phyloP scores from a whole-genome alignment of 2,113 vertebrate genomes.

The Crotalus horridus region DNA sequence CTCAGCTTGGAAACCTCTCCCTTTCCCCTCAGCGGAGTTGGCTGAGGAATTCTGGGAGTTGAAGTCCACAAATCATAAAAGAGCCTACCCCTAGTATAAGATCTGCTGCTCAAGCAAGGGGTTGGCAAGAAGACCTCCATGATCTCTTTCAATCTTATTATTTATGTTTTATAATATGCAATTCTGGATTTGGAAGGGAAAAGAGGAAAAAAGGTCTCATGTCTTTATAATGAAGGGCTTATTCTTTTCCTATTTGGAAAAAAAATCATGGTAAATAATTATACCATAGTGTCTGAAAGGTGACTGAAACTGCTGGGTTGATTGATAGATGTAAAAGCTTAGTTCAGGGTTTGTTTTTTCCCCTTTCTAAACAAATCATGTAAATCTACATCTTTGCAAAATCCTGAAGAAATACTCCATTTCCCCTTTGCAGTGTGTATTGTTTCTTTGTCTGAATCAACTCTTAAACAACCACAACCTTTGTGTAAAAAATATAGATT shows the following conservation, averaged over 20 bases:
- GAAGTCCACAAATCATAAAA: no score
- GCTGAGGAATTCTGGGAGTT: no score
- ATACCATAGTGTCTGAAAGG: neutral
- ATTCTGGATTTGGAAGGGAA: neutral
- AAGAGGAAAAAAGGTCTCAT: neutral
- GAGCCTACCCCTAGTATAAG: neutral
- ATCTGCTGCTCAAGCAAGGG: neutral
- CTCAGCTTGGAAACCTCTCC: no score
- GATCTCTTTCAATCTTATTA: no score
- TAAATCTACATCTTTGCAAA: neutral
- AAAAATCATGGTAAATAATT: neutral
- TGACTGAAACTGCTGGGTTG: neutral
- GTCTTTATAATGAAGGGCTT: neutral
- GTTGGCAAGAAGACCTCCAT: no score
- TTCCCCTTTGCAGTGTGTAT: slow-evolving; percentile 30
- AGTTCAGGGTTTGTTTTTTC: neutral
- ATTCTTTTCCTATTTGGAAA: neutral
- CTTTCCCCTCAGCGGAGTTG: no score
- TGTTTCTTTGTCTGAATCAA: slow-evolving; percentile 39
- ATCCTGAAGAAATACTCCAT: slow-evolving; percentile 34
- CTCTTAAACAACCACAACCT: slow-evolving; percentile 22
- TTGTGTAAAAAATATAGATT: slow-evolving; percentile 1
- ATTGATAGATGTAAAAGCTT: neutral
- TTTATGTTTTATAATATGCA: neutral
- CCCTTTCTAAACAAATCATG: slow-evolving; percentile 28